phyloP scores from a whole-genome alignment of 2,113 vertebrate species.

The Leucosticte australis region DNA sequence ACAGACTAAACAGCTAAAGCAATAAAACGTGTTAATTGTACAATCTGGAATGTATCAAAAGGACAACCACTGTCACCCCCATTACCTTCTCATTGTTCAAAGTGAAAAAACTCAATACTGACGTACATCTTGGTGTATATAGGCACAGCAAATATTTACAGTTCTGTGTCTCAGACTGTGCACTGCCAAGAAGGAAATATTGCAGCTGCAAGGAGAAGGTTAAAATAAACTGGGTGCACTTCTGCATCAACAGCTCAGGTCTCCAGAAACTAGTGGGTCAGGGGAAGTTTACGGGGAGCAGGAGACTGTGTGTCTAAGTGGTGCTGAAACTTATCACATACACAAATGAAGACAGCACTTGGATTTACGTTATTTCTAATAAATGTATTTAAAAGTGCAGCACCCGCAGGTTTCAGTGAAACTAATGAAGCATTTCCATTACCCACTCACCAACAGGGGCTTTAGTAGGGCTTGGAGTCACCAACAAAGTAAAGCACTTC shows the following conservation, averaged over 20 bases:
- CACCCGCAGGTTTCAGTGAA: background rate
- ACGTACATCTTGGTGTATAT: background rate
- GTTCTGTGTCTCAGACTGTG: background rate
- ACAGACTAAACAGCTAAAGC: background rate
- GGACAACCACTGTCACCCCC: background rate
- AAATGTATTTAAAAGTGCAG: background rate
- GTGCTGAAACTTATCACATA: background rate
- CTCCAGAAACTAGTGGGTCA: background rate
- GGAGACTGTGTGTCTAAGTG: background rate
- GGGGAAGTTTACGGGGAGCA: background rate
- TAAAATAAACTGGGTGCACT: background rate
- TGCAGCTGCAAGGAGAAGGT: background rate
- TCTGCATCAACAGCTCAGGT: background rate
- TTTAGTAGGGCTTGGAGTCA: background rate
- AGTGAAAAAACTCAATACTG: background rate
- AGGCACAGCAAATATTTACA: background rate
- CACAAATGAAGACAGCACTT: background rate
- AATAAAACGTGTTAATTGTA: background rate
- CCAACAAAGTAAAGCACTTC: background rate
- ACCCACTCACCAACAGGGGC: background rate
- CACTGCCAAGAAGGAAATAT: background rate
- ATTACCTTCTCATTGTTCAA: background rate
- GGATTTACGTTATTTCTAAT: background rate
- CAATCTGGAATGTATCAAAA: background rate
- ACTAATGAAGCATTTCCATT: background rate